Evolutionary conservation across 1,140 invertebrate species (phyloP), one percentile per base, ranked within the genome.

Genomic region (Sycophila sp.): DNA sequence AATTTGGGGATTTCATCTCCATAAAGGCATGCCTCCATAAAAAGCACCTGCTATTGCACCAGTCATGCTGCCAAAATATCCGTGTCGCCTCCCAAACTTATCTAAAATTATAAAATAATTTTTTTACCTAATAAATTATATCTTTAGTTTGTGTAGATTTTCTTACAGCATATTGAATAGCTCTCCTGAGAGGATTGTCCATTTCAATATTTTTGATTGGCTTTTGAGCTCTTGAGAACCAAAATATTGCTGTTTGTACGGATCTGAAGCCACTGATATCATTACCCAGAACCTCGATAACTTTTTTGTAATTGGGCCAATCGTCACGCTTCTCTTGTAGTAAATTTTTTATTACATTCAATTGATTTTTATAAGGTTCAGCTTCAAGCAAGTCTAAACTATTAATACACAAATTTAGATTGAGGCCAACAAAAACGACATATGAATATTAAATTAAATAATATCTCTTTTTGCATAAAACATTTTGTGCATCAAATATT

Each of bases 61-160:
- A 26, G 93, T 89, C 93, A 95, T 95, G 58, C 89, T 89, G 7
- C 90, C 93, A 77, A 95, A 2, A 93, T 94, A 72, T 94, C 93
- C 4, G 93, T 93, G 83, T 94, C 93, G 32, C 94, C 93, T 42
- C 93, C 93, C 17, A 94, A 83, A 22, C 88, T 89, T 65, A 94
- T 92, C 65, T 93, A 88, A 89, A 91, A 60, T 30, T 47, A 62
- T 34, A 47, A 45, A n/a, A n/a, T n/a, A n/a, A n/a, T n/a, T n/a
- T n/a, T n/a, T n/a, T n/a, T n/a, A 22, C n/a, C n/a, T 47, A 60
- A n/a, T 49, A 15, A 34, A 56, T 49, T 5, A 36, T 51, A 38
- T 5, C 40, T 24, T 38, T 8, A 34, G 32, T 15, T 65, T 40
- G 32, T 63, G 55, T 2, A 55, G 60, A n/a, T 38, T 11, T 8